Base-by-base conservation (phyloP, 2,888 invertebrate species). In the Doris montereyensis region DNA sequence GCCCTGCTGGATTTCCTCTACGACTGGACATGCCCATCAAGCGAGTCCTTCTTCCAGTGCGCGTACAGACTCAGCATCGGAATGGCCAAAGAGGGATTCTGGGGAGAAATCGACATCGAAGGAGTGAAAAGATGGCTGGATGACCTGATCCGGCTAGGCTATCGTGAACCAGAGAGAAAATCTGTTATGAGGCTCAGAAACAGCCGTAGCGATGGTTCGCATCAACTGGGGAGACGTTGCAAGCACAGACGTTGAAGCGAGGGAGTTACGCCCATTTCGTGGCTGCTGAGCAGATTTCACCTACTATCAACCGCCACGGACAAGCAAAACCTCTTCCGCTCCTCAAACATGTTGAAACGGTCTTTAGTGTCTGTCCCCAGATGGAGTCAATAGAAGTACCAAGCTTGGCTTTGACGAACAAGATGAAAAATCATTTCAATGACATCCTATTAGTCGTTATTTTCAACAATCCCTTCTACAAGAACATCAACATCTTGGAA, bases 1-100 rank as follows among this genome's bases (percentile, higher is more conserved):
- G 28, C 80, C 13, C 78, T 85, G 35, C 67, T 84, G 21, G 35
- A 79, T 30, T 81, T 79, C 26, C 79, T 86, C 8, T 32, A 72
- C 8, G 68, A 71, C 4, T 86, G 86, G 87, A 77, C 60, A 28
- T 87, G 87, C 79, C 67, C 52, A 3, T n/a, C 58, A 62, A 57
- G 65, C 24, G 17, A 79, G 17, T 67, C 72, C 35, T 83, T 86
- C 74, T 83, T 82, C 68, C 65, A 73, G 24, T 86, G 85, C 78
- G 80, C 82, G n/a, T 76, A 76, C 68, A 74, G 81, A 26, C 71
- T 84, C n/a, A 77, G 81, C 2, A 71, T 60, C 4, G 76, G 81
- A 60, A 76, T 86, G 77, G 82, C 76, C 21, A 26, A 26, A 8
- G 60, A 62, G 4, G 83, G 80, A 17, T 74, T 74, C 57, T 67